Percentiles rank a stretch among this genome's conserved stretches.
Evolutionary conservation across 2,797 vertebrate species (phyloP).

Genomic region (Helicolenus hilgendorfi): DNA sequence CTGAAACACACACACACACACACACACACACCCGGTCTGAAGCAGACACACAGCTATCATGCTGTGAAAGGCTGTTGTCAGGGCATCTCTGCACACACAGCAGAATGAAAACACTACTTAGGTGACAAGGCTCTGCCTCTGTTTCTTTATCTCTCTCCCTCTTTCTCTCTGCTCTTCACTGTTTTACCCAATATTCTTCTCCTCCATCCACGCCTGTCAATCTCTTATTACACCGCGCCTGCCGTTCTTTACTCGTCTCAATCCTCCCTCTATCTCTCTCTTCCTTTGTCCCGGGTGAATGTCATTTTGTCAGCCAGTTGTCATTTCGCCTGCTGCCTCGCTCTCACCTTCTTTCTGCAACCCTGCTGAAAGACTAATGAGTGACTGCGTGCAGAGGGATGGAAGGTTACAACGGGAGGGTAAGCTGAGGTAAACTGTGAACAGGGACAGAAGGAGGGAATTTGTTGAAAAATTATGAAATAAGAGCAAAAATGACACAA

Average conservation of each 20-base stretch:
- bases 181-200: constrained; percentile 41
- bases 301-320: constrained; percentile 76
- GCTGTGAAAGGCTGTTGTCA: constrained; percentile 64
- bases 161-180: constrained; percentile 19
- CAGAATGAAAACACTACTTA: constrained; percentile 65
- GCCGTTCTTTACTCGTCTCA: constrained; percentile 60
- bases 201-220: constrained; percentile 47
- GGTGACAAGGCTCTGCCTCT: constrained; percentile 52
- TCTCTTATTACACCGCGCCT: constrained; percentile 58
- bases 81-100: constrained; percentile 43
- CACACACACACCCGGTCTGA: background rate
- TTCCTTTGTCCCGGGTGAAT: constrained; percentile 62
- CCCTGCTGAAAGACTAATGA: constrained; percentile 64
- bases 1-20: background rate
- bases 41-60: constrained; percentile 45
- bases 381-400: constrained; percentile 31
- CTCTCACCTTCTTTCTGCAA: constrained; percentile 14
- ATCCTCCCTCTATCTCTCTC: constrained; percentile 1
- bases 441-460: background rate
- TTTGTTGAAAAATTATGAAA: background rate
- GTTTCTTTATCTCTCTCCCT: constrained; percentile 18
- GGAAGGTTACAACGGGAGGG: constrained; percentile 19
- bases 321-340: constrained; percentile 55
- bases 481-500: background rate
- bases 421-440: constrained; percentile 7